Percentiles rank a stretch among this genome's conserved stretches.
These are phyloP conservation scores for Campopleginae sp. DNA, from an alignment of 2,888 invertebrate species.

Conservation along the genomic window DNA sequence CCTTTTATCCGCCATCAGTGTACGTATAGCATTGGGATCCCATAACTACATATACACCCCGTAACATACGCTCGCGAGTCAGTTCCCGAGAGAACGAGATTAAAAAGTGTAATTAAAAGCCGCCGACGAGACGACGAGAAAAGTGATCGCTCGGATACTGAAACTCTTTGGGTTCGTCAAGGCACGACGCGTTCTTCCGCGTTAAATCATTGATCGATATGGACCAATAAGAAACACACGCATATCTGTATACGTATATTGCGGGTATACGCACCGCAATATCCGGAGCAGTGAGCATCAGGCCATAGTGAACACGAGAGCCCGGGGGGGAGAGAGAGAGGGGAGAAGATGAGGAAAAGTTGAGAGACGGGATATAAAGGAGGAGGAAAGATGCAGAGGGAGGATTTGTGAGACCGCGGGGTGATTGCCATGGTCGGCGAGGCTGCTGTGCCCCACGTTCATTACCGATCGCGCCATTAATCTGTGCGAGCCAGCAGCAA, in stretches of 20 bases:
- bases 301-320: constrained; percentile 34
- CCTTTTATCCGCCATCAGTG: neutral
- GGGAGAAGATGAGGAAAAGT: constrained; percentile 57
- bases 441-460: constrained; percentile 74
- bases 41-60: neutral
- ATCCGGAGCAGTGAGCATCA: constrained; percentile 62
- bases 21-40: neutral
- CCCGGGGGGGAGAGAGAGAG: constrained; percentile 12
- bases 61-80: neutral
- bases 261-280: constrained; percentile 52
- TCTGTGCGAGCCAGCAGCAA: constrained; percentile 73
- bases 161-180: neutral
- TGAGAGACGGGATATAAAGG: constrained; percentile 4
- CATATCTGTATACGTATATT: neutral
- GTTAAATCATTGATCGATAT: neutral
- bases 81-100: neutral
- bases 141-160: neutral
- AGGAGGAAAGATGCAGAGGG: constrained; percentile 50
- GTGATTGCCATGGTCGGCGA: constrained; percentile 76
- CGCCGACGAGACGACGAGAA: neutral
- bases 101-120: constrained; percentile 4
- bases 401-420: constrained; percentile 76
- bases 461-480: constrained; percentile 82
- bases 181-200: neutral
- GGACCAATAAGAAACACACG: neutral